Evolutionary conservation across 2,113 vertebrate genomes (phyloP).

Genomic region (Eptatretus burgeri): DNA sequence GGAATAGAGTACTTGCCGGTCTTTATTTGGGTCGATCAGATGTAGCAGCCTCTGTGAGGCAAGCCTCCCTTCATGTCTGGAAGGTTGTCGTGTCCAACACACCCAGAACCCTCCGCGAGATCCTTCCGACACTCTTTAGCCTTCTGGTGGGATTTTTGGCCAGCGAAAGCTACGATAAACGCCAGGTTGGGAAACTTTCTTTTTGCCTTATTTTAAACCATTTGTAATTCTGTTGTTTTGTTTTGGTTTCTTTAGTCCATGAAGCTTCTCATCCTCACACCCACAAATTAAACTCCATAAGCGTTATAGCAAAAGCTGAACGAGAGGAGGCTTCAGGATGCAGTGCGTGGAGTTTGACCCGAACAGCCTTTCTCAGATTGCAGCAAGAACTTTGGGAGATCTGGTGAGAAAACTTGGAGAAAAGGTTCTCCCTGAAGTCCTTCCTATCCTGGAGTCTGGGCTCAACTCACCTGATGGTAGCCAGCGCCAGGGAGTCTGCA

Average conservation of each 20-base stretch:
- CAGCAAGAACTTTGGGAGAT: constrained; percentile 69
- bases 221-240: too few relatives aligned
- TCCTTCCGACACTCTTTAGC: constrained; percentile 66
- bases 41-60: constrained; percentile 74
- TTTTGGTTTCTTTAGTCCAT: too few relatives aligned
- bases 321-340: too few relatives aligned
- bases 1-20: constrained; percentile 72
- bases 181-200: constrained; percentile 17
- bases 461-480: constrained; percentile 73
- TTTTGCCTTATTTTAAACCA: too few relatives aligned
- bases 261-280: too few relatives aligned
- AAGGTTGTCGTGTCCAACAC: constrained; percentile 96
- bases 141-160: constrained; percentile 79
- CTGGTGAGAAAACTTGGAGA: constrained; percentile 89
- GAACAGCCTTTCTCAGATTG: constrained; percentile 28
- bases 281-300: too few relatives aligned
- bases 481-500: constrained; percentile 83
- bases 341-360: background rate
- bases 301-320: too few relatives aligned
- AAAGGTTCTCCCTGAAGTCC: constrained; percentile 93
- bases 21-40: constrained; percentile 96
- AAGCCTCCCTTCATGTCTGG: constrained; percentile 86
- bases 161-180: constrained; percentile 82
- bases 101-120: constrained; percentile 67
- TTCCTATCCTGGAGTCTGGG: constrained; percentile 79